Base-by-base conservation (phyloP, 2,888 invertebrate genomes). In the Rhingia rostrata region DNA sequence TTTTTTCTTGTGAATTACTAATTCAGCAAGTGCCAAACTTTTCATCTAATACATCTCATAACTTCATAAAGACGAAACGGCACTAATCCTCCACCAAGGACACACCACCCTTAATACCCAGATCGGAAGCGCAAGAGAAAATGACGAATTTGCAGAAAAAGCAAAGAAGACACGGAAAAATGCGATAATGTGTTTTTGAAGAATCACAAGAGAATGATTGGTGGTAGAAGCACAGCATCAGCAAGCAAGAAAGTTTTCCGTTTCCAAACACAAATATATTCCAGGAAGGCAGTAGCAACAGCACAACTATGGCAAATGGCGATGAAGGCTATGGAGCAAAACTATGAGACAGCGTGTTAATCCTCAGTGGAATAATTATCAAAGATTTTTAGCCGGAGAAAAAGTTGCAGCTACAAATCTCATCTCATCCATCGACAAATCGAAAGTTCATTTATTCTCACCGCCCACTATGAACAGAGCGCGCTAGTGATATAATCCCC, bases 301-400 rank as follows among this genome's bases (percentile, higher is more conserved):
- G 30, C 30, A 30, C 22, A 1, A 22, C 49, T 49, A 22, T n/a
- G 37, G 37, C 12, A 10, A 43, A 32, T 33, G 37, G 56, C 49
- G 14, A 22, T 10, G 22, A n/a, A 56, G 22, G 22, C 39, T 9
- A 56, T 7, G 12, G 30, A 6, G 22, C 47, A 45, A 67, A 74
- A 58, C 67, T 73, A 73, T 69, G 47, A 83, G 69, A 79, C 73
- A 74, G 49, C 63, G 69, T 79, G 79, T 73, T 69, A 83, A 69
- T 74, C 63, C 83, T 83, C 83, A 12, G 12, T 47, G 83, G 83
- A 83, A 79, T 83, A 83, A 83, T 83, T 83, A 83, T 79, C 79
- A 72, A 79, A 69, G 73, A 83, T 72, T 82, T 72, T 72, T 53
- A 41, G 33, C 56, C 5, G 4, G 43, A 9, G 54, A 41, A 14